A percentile compares a stretch with the other conserved stretches of the same genome.
Conservation (phyloP, 2,797 vertebrate species). For the Enoplosus armatus region DNA sequence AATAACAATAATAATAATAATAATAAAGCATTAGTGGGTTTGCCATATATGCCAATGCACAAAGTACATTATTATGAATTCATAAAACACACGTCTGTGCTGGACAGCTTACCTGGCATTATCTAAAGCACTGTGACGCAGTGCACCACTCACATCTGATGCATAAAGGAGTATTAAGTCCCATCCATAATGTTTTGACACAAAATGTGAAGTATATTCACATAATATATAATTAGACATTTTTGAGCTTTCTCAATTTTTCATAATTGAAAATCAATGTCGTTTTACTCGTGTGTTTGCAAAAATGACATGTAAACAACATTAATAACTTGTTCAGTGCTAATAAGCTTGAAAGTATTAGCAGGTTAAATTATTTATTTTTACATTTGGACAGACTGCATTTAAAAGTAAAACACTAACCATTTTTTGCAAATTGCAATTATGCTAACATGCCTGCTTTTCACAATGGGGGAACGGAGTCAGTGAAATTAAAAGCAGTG, state of each 20-base stretch:
- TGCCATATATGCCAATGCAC: neutral
- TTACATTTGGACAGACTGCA: neutral
- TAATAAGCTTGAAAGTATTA: neutral
- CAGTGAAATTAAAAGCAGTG: neutral
- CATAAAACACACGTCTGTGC: neutral
- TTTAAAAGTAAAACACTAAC: neutral
- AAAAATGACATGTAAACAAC: neutral
- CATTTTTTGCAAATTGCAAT: too few species aligned
- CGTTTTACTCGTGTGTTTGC: neutral
- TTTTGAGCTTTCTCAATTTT: neutral
- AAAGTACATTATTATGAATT: neutral
- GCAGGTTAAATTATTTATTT: neutral
- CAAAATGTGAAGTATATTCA: neutral
- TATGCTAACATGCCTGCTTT: too few species aligned
- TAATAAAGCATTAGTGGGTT: neutral
- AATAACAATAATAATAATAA: too few species aligned
- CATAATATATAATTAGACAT: too few species aligned
- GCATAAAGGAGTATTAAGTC: neutral
- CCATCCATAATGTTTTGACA: neutral
- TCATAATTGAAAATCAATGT: neutral
- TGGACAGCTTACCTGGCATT: neutral
- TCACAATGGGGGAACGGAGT: neutral
- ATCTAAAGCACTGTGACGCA: neutral
- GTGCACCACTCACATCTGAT: neutral
- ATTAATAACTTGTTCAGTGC: neutral